Percentiles rank a stretch among this genome's conserved stretches.
These are phyloP conservation scores for Hemiscyllium ocellatum DNA, from an alignment of 2,113 vertebrate species.

Conservation along the genomic window DNA sequence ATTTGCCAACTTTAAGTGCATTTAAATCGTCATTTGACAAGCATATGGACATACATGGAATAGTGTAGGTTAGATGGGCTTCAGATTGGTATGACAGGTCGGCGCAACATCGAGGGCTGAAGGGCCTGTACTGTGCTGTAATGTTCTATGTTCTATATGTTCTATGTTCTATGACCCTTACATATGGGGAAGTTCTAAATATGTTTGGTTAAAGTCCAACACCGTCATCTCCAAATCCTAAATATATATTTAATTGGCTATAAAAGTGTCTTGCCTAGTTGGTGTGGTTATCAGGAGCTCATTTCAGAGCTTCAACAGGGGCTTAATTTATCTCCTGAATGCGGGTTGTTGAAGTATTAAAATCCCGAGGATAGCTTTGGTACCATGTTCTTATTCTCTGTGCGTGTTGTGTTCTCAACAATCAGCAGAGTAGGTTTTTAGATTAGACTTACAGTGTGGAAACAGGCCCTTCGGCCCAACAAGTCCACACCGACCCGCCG, in stretches of 20 bases:
- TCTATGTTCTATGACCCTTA: neutral
- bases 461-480: too few species aligned
- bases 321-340: neutral
- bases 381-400: neutral
- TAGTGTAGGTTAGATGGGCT: too few species aligned
- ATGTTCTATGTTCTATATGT: neutral
- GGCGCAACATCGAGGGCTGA: too few species aligned
- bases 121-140: too few species aligned
- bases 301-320: neutral
- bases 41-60: too few species aligned
- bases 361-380: neutral
- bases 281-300: neutral
- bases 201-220: neutral
- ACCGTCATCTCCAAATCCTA: neutral
- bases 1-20: too few species aligned
- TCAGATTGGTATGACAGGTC: too few species aligned
- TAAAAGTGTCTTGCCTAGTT: neutral
- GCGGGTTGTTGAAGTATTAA: neutral
- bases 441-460: too few species aligned
- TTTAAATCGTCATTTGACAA: too few species aligned
- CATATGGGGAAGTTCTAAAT: neutral
- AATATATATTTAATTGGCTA: neutral
- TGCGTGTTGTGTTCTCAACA: neutral
- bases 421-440: neutral
- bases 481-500: too few species aligned